Conservation (phyloP, 1,140 invertebrate genomes). For the Aphis craccivora region DNA sequence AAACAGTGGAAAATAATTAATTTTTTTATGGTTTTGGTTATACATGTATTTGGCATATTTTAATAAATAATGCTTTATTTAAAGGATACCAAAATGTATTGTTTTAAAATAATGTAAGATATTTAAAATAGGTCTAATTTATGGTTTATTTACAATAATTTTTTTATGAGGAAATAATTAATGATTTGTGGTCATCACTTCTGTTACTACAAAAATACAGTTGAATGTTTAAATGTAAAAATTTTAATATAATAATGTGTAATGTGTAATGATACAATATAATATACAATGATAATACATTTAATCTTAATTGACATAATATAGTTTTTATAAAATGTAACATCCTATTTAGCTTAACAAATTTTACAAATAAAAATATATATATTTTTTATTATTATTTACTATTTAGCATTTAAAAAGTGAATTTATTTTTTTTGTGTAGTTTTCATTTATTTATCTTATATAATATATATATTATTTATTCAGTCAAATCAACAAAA, state of each 20-base stretch:
- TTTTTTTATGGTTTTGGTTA: neutral
- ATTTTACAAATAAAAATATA: conserved; percentile 20
- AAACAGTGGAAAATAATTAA: neutral
- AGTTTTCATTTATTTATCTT: neutral
- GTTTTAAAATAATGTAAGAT: neutral
- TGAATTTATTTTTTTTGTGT: neutral
- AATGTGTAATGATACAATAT: too few relatives aligned
- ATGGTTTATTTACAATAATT: neutral
- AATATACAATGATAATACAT: neutral
- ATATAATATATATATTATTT: conserved; percentile 27
- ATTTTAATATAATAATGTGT: neutral
- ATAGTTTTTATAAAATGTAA: neutral
- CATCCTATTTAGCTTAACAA: neutral
- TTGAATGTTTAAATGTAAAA: neutral
- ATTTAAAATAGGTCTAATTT: neutral
- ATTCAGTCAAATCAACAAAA: conserved; percentile 25
- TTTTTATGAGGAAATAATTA: neutral
- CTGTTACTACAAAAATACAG: neutral
- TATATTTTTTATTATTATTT: neutral
- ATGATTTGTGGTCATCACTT: neutral
- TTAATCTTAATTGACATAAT: neutral
- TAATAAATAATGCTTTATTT: neutral
- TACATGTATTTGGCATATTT: neutral
- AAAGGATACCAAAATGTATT: neutral
- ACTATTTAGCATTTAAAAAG: neutral